phyloP scores from a whole-genome alignment of 2,113 vertebrate species.

The Gobiocypris rarus region DNA sequence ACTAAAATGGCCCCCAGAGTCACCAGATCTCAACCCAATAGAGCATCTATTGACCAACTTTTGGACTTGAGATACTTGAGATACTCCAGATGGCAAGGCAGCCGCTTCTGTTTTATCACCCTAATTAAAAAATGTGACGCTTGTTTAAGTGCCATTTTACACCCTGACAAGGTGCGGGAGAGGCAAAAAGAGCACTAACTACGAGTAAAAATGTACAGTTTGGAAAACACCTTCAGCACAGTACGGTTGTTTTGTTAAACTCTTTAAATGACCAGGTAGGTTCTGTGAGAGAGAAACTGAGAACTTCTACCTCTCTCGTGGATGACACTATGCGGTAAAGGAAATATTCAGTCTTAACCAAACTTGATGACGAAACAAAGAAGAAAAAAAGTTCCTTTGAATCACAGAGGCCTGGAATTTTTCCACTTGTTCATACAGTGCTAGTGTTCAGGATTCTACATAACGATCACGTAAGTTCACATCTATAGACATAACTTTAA shows the following conservation, averaged over 20 bases:
- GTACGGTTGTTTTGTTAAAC: slow-evolving; percentile 75
- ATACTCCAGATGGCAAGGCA: slow-evolving; percentile 65
- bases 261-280: slow-evolving; percentile 74
- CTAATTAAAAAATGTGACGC: slow-evolving; percentile 70
- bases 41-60: slow-evolving; percentile 37
- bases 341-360: slow-evolving; percentile 73
- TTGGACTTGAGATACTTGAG: slow-evolving; percentile 64
- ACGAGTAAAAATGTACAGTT: slow-evolving; percentile 52
- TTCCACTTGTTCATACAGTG: slow-evolving; percentile 26
- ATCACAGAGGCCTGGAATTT: neutral
- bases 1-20: too few relatives aligned
- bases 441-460: neutral
- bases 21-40: too few relatives aligned
- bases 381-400: neutral
- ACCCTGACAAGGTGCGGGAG: slow-evolving; percentile 32
- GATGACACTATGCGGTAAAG: slow-evolving; percentile 62
- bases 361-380: slow-evolving; percentile 57
- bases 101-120: slow-evolving; percentile 73
- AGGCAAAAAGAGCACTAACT: slow-evolving; percentile 47
- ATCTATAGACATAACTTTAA: neutral
- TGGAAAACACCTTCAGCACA: slow-evolving; percentile 70
- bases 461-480: neutral
- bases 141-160: slow-evolving; percentile 62
- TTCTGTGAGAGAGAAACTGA: slow-evolving; percentile 56
- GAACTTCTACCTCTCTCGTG: slow-evolving; percentile 55